Percentiles rank a stretch among this genome's conserved stretches.
Conservation (phyloP, 2,888 invertebrate species). For the Apotomis capreana region DNA sequence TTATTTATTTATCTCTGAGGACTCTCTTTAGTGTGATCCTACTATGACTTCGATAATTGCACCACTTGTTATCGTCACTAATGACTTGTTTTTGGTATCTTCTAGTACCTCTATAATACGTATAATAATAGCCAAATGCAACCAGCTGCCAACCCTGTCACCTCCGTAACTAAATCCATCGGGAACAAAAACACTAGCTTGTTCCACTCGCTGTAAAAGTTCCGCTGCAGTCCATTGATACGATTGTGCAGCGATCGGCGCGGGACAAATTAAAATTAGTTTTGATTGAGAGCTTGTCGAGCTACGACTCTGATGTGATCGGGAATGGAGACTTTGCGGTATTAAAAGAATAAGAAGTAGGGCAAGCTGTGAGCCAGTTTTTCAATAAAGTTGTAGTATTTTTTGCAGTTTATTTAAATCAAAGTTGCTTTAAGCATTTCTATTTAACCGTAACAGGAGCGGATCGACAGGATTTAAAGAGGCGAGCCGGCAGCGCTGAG, state of each 20-base stretch:
- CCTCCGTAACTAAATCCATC: conserved; percentile 51
- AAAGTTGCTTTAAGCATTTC: too few species aligned
- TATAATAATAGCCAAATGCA: too few species aligned
- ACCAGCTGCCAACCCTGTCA: conserved; percentile 23
- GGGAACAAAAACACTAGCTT: conserved; percentile 48
- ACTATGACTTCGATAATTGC: too few species aligned
- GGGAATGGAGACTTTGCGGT: conserved; percentile 1
- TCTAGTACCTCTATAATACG: too few species aligned
- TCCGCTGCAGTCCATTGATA: conserved; percentile 33
- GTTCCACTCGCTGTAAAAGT: conserved; percentile 31
- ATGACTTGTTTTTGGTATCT: too few species aligned
- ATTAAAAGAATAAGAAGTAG: conserved; percentile 2
- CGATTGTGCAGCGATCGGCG: conserved; percentile 23
- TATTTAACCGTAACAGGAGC: too few species aligned
- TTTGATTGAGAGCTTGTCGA: conserved; percentile 19
- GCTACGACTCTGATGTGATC: conserved; percentile 6
- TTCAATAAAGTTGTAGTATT: conserved; percentile 45
- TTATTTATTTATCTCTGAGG: too few species aligned
- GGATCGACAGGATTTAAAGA: too few species aligned
- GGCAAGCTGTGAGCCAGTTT: conserved; percentile 8
- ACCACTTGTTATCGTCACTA: too few species aligned
- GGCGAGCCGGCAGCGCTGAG: too few species aligned
- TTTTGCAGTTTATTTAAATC: not conserved
- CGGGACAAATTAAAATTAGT: conserved; percentile 34
- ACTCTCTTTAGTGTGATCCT: too few species aligned